These are phyloP conservation scores for Aptenodytes forsteri DNA, from an alignment of 2,113 vertebrate species.

Conservation along the genomic window DNA sequence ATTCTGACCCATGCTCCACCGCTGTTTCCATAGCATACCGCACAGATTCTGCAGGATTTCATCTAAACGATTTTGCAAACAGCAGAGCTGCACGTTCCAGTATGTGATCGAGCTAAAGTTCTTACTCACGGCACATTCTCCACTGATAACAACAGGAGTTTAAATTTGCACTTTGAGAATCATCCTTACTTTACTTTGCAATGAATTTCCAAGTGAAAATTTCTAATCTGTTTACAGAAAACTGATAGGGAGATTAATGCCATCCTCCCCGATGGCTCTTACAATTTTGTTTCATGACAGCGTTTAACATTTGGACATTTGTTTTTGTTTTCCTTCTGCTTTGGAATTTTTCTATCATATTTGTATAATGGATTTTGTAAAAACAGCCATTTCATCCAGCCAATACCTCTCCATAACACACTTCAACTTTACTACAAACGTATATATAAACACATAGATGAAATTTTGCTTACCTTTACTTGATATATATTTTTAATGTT, in stretches of 20 bases:
- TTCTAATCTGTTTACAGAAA: not conserved
- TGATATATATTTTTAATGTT: not conserved
- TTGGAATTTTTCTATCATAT: not conserved
- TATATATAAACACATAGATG: not conserved
- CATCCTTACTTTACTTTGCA: not conserved
- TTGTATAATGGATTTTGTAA: not conserved
- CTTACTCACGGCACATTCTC: not conserved
- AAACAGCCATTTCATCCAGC: not conserved
- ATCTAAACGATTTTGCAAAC: not conserved
- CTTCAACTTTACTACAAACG: not conserved
- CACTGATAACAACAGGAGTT: not conserved
- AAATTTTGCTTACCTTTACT: not conserved
- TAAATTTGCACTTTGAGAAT: not conserved
- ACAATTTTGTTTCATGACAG: not conserved
- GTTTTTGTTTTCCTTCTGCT: not conserved
- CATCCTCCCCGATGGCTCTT: rapidly evolving
- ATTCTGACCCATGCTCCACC: not conserved
- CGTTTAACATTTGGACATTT: not conserved
- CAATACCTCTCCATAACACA: not conserved
- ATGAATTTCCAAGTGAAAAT: not conserved
- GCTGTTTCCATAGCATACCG: not conserved
- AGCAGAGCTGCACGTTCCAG: not conserved
- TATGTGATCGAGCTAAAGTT: rapidly evolving
- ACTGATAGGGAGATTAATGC: not conserved
- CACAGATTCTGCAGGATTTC: not conserved